phyloP scores from a whole-genome alignment of 2,113 vertebrate species.

The Halichoerus grypus region DNA sequence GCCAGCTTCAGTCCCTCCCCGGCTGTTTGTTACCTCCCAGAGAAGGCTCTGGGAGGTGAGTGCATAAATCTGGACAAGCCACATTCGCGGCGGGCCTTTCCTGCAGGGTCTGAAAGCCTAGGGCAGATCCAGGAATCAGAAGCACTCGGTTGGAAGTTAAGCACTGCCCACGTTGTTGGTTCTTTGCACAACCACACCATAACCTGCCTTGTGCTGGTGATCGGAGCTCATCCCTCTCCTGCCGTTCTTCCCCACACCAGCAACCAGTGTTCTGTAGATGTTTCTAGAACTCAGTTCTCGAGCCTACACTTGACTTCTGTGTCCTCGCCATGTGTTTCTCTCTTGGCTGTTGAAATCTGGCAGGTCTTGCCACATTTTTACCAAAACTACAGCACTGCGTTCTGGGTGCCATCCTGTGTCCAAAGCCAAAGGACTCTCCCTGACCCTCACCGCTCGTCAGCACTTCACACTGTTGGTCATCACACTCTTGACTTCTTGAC shows the following conservation, averaged over 20 bases:
- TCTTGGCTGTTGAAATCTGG: neutral
- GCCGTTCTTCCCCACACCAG: neutral
- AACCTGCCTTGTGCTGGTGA: neutral
- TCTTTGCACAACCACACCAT: neutral
- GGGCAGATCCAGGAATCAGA: neutral
- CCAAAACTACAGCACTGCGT: neutral
- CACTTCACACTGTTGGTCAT: neutral
- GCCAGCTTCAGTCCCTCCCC: neutral
- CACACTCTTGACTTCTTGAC: neutral
- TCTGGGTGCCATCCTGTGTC: neutral
- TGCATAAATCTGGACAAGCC: neutral
- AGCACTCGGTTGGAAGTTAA: neutral
- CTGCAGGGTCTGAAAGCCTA: neutral
- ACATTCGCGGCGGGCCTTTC: neutral
- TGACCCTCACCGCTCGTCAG: fast-evolving
- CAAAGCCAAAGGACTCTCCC: neutral
- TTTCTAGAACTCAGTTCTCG: neutral
- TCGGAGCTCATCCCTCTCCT: neutral
- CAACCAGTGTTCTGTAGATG: neutral
- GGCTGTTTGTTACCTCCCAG: neutral
- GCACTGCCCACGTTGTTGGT: neutral
- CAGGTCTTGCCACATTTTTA: neutral
- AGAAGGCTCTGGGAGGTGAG: neutral
- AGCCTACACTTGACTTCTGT: neutral
- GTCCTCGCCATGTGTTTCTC: neutral